Conservation (phyloP, 1,140 invertebrate species). For the Eulimnadia texana region DNA sequence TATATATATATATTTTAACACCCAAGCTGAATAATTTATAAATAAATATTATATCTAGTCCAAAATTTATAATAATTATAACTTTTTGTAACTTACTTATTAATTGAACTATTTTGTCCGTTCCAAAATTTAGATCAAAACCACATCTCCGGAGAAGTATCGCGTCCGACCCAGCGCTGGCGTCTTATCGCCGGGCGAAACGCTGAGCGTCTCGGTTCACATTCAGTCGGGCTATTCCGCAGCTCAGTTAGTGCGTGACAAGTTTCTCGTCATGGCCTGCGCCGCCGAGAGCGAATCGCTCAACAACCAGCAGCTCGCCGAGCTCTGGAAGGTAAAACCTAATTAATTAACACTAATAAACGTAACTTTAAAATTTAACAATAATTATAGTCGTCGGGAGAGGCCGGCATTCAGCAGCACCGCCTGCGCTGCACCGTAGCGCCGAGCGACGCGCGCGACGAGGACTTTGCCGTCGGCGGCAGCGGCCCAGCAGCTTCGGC, state of each 20-base stretch:
- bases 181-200: constrained; percentile 41
- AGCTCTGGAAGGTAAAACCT: constrained; percentile 46
- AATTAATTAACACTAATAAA: no score
- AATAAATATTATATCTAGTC: no score
- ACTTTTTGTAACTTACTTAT: no score
- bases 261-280: constrained; percentile 53
- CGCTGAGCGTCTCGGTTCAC: constrained; percentile 35
- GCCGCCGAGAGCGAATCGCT: constrained; percentile 34
- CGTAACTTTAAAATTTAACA: no score
- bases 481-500: background rate
- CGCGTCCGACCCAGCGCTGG: constrained; percentile 72
- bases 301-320: constrained; percentile 33
- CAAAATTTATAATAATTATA: no score
- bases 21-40: no score
- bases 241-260: constrained; percentile 41
- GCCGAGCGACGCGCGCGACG: constrained; percentile 13
- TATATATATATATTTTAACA: no score
- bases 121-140: constrained; percentile 66
- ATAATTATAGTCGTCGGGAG: no score
- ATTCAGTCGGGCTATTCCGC: constrained; percentile 38
- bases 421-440: constrained; percentile 15
- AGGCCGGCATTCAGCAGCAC: constrained; percentile 8
- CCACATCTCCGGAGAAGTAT: constrained; percentile 73
- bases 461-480: constrained; percentile 6
- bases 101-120: no score